Percentiles rank a stretch among this genome's conserved stretches.
These are phyloP conservation scores for Dryobota labecula DNA, from an alignment of 2,888 invertebrate genomes.

Conservation along the genomic window DNA sequence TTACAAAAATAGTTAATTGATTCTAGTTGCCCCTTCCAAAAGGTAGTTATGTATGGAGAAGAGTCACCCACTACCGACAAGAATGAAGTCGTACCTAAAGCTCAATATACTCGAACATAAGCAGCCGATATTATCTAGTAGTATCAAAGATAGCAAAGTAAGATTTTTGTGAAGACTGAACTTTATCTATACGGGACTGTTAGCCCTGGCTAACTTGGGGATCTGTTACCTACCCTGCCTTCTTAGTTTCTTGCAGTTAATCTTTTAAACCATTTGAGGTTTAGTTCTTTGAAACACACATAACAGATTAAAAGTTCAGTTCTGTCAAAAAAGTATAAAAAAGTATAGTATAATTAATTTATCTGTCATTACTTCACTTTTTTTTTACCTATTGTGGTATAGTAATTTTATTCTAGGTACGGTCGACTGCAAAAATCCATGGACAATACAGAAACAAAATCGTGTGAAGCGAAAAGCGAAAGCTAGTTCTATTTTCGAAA, in stretches of 20 bases:
- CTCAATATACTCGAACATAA: neutral
- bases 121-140: neutral
- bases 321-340: too few relatives aligned
- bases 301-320: neutral
- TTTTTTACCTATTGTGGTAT: too few relatives aligned
- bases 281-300: neutral
- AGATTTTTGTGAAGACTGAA: neutral
- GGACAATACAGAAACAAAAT: too few relatives aligned
- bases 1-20: too few relatives aligned
- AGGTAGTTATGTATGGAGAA: too few relatives aligned
- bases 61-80: neutral
- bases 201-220: neutral
- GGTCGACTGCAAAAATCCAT: too few relatives aligned
- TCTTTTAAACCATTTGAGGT: neutral
- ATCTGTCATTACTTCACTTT: too few relatives aligned
- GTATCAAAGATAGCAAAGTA: neutral
- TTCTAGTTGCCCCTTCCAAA: too few relatives aligned
- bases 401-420: too few relatives aligned
- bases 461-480: too few relatives aligned
- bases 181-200: neutral
- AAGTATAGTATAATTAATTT: too few relatives aligned
- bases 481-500: too few relatives aligned
- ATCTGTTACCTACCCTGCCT: neutral
- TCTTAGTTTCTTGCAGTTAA: neutral
- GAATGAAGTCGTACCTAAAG: neutral